phyloP scores from a whole-genome alignment of 2,113 vertebrate species.

The Caranx ignobilis region DNA sequence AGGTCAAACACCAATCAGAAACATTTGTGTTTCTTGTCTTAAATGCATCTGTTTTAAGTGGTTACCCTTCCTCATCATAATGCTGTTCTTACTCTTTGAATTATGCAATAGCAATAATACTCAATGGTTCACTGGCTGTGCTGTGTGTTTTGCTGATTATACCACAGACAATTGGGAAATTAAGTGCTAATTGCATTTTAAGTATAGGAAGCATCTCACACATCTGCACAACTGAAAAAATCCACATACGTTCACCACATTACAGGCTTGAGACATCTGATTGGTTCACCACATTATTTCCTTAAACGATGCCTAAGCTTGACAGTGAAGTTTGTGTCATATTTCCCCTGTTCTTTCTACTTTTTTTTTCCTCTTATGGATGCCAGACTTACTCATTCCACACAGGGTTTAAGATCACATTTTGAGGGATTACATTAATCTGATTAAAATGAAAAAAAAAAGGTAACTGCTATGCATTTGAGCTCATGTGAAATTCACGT shows the following conservation, averaged over 20 bases:
- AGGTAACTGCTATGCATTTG: slow-evolving; percentile 39
- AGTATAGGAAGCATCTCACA: neutral
- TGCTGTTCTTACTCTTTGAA: slow-evolving; percentile 13
- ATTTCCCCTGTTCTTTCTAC: slow-evolving; percentile 4
- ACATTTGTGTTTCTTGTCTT: slow-evolving; percentile 9
- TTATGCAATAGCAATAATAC: slow-evolving; percentile 20
- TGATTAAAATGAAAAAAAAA: slow-evolving; percentile 49
- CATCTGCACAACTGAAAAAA: slow-evolving; percentile 11
- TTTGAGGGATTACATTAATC: slow-evolving; percentile 51
- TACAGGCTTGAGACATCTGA: neutral
- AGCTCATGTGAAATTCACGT: slow-evolving; percentile 19
- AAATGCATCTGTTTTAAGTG: slow-evolving; percentile 29
- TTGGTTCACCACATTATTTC: neutral
- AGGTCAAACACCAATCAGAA: slow-evolving; percentile 10
- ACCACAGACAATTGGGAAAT: slow-evolving; percentile 21
- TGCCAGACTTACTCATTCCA: neutral
- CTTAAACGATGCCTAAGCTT: neutral
- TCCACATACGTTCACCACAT: neutral
- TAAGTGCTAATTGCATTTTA: slow-evolving; percentile 1
- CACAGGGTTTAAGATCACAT: slow-evolving; percentile 21
- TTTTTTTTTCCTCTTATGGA: neutral
- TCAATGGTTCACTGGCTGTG: slow-evolving; percentile 13
- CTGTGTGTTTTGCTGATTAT: slow-evolving; percentile 21
- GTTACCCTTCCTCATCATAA: slow-evolving; percentile 25
- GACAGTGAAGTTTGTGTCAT: neutral